Percentiles rank a stretch among this genome's conserved stretches.
phyloP scores from a whole-genome alignment of 2,888 invertebrate genomes.

The Netelia melanura region DNA sequence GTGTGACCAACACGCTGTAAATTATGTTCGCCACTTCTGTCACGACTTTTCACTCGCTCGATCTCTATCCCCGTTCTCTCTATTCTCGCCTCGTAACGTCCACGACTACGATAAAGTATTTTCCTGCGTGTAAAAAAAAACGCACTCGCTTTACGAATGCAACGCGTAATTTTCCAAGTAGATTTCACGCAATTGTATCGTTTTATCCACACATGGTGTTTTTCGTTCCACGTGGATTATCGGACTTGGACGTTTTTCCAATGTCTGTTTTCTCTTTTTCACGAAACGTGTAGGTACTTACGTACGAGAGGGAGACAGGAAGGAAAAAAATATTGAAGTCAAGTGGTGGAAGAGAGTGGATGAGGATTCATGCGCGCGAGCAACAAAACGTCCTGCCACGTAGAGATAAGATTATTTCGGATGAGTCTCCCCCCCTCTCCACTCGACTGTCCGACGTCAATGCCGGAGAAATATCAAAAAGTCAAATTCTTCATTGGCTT shows the following conservation, averaged over 20 bases:
- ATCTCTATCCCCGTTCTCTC: slow-evolving; percentile 38
- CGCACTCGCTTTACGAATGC: slow-evolving; percentile 13
- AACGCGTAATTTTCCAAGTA: slow-evolving; percentile 49
- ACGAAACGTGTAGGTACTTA: slow-evolving; percentile 13
- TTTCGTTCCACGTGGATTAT: slow-evolving; percentile 6
- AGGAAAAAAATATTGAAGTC: slow-evolving; percentile 15
- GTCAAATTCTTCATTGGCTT: slow-evolving; percentile 4
- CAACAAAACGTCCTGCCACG: slow-evolving; percentile 57
- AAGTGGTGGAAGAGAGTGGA: slow-evolving; percentile 30
- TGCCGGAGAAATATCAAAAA: slow-evolving; percentile 41
- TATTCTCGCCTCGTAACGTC: slow-evolving; percentile 20
- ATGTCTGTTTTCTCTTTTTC: slow-evolving; percentile 61
- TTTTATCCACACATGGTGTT: slow-evolving; percentile 6
- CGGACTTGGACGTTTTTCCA: slow-evolving; percentile 15
- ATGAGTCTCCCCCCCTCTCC: slow-evolving; percentile 38
- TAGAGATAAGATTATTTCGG: slow-evolving; percentile 61
- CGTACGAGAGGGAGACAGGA: background rate
- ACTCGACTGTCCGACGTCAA: slow-evolving; percentile 9
- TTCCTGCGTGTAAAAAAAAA: slow-evolving; percentile 32
- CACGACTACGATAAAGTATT: slow-evolving; percentile 47
- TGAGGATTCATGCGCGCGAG: slow-evolving; percentile 27
- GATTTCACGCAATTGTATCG: slow-evolving; percentile 45
- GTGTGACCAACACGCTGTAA: slow-evolving; percentile 81
- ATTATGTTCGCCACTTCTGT: slow-evolving; percentile 72
- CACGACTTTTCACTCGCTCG: slow-evolving; percentile 29